Evolutionary conservation across 2,113 vertebrate species (phyloP).

Genomic region (Mesitornis unicolor): DNA sequence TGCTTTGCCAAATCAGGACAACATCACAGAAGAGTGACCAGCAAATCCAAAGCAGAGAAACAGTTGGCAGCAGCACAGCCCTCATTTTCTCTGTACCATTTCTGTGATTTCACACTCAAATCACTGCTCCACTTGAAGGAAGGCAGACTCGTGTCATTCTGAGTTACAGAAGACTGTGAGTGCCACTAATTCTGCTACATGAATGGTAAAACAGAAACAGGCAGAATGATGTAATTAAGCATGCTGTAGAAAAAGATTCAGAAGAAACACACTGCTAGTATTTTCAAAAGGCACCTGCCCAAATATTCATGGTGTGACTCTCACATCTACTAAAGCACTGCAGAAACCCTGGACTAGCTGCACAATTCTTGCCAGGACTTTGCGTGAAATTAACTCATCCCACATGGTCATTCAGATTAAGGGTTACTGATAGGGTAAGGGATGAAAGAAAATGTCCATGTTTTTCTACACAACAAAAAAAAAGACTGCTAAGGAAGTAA

Average conservation of each 20-base stretch:
- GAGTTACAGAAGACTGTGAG: neutral
- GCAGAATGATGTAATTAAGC: neutral
- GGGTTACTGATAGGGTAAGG: neutral
- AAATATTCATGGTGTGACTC: neutral
- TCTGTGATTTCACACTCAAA: neutral
- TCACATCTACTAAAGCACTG: neutral
- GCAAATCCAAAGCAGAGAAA: neutral
- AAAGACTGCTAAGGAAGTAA: slow-evolving; percentile 18
- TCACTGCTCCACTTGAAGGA: neutral
- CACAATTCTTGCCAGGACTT: neutral
- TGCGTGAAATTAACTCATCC: neutral
- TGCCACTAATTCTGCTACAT: neutral
- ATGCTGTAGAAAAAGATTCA: neutral
- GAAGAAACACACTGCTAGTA: neutral
- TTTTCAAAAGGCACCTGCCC: neutral
- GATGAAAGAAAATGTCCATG: slow-evolving; percentile 19
- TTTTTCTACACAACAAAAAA: slow-evolving; percentile 16
- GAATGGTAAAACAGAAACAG: neutral
- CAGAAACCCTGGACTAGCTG: neutral
- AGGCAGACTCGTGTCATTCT: neutral
- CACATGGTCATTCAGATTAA: neutral
- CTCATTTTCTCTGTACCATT: neutral
- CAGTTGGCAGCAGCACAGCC: neutral
- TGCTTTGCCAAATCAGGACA: neutral
- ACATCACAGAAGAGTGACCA: neutral